Percentiles rank a stretch among this genome's conserved stretches.
phyloP scores from a whole-genome alignment of 2,113 vertebrate genomes.

The Ophiodon elongatus region DNA sequence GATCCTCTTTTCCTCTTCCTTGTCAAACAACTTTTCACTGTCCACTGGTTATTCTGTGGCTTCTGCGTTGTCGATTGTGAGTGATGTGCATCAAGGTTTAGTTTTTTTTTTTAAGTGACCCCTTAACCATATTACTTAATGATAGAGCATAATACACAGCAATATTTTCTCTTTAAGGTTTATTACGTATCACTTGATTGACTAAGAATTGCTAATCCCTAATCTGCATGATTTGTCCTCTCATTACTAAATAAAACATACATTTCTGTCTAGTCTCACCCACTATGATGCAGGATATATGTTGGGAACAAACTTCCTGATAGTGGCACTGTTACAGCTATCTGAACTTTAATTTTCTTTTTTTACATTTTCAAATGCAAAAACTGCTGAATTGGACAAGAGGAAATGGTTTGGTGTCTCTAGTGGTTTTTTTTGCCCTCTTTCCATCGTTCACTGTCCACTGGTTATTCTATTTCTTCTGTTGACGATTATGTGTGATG shows the following conservation, averaged over 20 bases:
- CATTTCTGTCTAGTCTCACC: background rate
- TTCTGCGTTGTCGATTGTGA: constrained; percentile 1
- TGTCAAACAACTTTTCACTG: background rate
- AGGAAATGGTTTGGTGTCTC: background rate
- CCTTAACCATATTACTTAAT: background rate
- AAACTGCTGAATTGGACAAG: background rate
- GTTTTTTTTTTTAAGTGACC: constrained; percentile 16
- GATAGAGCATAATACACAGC: background rate
- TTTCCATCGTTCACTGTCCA: background rate
- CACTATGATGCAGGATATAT: background rate
- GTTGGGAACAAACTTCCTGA: no score
- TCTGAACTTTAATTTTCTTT: no score
- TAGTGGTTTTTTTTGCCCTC: background rate
- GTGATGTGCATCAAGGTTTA: constrained; percentile 17
- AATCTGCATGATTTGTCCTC: background rate
- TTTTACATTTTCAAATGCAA: background rate
- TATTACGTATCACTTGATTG: background rate
- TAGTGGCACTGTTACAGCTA: background rate
- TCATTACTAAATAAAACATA: background rate
- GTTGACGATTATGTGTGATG: background rate
- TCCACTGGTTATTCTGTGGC: background rate
- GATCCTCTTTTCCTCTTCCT: constrained; percentile 3
- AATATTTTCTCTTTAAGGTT: background rate
- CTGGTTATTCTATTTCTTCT: constrained; percentile 10
- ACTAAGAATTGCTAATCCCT: no score